A percentile compares a stretch with the other conserved stretches of the same genome.
These are phyloP conservation scores for Gallirallus australis DNA, from an alignment of 2,797 vertebrate species.

Conservation along the genomic window DNA sequence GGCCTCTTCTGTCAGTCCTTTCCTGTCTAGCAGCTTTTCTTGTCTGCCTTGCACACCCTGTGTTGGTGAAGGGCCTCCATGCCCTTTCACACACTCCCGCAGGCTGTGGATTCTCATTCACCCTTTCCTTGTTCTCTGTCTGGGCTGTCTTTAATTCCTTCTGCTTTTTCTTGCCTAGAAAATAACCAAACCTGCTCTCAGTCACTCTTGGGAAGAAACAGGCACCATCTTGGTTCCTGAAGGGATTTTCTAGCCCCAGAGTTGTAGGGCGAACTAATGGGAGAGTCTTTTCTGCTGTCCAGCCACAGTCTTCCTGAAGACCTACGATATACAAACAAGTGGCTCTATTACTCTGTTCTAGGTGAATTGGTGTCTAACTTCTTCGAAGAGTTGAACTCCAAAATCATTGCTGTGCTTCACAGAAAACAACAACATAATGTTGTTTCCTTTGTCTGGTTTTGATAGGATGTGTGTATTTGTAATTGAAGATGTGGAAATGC, in stretches of 20 bases:
- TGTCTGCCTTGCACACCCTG: not conserved
- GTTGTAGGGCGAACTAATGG: not conserved
- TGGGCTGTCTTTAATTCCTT: not conserved
- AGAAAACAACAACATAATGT: not conserved
- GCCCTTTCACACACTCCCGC: not conserved
- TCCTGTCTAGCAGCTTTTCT: not conserved
- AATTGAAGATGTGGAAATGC: not conserved
- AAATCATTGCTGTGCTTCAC: not conserved
- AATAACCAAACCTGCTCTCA: not conserved
- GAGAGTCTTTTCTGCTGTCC: not conserved
- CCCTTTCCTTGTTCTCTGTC: not conserved
- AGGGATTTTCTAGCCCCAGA: not conserved
- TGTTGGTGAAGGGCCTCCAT: fast-evolving
- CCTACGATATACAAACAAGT: fast-evolving
- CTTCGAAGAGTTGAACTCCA: not conserved
- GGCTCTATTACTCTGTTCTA: not conserved
- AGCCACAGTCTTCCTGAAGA: not conserved
- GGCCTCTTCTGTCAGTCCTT: not conserved
- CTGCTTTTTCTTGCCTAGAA: not conserved
- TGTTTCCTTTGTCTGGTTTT: not conserved
- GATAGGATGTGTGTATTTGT: not conserved
- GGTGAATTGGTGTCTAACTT: not conserved
- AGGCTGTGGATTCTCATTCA: not conserved
- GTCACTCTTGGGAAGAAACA: not conserved
- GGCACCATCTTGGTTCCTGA: not conserved